Evolutionary conservation across 1,140 invertebrate genomes (phyloP).

Genomic region (Euura saliciscinereae): DNA sequence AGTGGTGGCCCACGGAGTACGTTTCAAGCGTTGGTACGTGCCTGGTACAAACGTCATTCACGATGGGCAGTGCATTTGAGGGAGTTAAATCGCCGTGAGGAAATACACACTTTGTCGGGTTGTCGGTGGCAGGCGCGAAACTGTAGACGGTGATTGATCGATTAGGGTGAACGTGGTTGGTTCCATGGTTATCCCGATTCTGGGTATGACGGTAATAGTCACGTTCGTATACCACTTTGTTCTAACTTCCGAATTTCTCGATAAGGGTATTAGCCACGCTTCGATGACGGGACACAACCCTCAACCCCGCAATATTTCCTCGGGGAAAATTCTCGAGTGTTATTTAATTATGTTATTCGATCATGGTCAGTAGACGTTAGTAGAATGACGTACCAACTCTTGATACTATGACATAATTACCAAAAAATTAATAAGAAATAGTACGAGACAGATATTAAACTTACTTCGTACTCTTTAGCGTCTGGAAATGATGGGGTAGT

Average conservation of each 20-base stretch:
- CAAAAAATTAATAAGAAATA: too few relatives aligned
- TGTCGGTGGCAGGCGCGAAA: slow-evolving; percentile 1
- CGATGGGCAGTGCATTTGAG: background rate
- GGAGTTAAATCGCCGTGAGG: background rate
- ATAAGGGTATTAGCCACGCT: background rate
- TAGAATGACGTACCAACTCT: background rate
- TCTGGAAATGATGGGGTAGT: background rate
- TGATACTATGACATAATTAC: too few relatives aligned
- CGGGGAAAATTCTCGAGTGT: too few relatives aligned
- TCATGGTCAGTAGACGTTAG: background rate
- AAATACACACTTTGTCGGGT: background rate
- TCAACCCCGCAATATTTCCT: background rate
- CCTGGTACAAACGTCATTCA: background rate
- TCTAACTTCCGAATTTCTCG: background rate
- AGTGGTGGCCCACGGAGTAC: too few relatives aligned
- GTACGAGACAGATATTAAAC: too few relatives aligned
- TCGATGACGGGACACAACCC: background rate
- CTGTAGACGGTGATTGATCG: background rate
- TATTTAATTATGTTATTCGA: too few relatives aligned
- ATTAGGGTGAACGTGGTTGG: background rate
- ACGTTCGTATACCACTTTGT: background rate
- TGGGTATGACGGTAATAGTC: background rate
- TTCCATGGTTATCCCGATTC: background rate
- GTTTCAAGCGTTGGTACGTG: too few relatives aligned
- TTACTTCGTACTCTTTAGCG: too few relatives aligned